Evolutionary conservation across 2,797 vertebrate species (phyloP), one percentile per base, ranked within the genome.

Genomic region (Xenentodon cancila): DNA sequence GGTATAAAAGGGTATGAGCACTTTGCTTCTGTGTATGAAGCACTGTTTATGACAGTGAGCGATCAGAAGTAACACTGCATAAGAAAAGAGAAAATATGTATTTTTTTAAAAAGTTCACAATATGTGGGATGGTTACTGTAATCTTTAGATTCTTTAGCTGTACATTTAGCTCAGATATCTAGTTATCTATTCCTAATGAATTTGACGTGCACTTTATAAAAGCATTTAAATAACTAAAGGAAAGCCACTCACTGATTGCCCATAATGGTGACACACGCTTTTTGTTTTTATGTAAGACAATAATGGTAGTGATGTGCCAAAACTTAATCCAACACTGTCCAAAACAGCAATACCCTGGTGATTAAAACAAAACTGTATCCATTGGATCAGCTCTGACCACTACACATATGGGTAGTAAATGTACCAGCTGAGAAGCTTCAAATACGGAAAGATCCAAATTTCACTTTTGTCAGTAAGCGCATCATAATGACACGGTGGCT

Each of bases 221-320:
- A 55, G 42, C 19, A 21, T 34, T 5, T 11, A 15, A 21, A 16
- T 46, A 34, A 42, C 45, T 47, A 46, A 59, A 70, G 30, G 34
- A 61, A 62, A 64, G 16, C 16, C 19, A 53, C 34, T 59, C 20
- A 53, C 13, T 58, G 22, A 59, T 47, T 46, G 4, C 30, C n/a
- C 18, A 42, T 25, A 50, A 70, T 34, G 22, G 7, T 8, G 30
- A n/a, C 45, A 55, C 47, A 9, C 1, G 34, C 40, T 54, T 40
- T 54, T 48, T 15, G 16, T 44, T 30, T n/a, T 47, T 21, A 49
- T 43, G 2, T 48, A 47, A 55, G n/a, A 20, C 46, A 55, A 19
- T 43, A 50, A 1, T 32, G 5, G 30, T 32, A 32, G 30, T 1
- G 3, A 8, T 9, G 7, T 7, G 7, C 30, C 30, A 32, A 32